Evolutionary conservation across 2,797 vertebrate genomes (phyloP), one percentile per base, ranked within the genome.

Genomic region (Premnoplex brunnescens): DNA sequence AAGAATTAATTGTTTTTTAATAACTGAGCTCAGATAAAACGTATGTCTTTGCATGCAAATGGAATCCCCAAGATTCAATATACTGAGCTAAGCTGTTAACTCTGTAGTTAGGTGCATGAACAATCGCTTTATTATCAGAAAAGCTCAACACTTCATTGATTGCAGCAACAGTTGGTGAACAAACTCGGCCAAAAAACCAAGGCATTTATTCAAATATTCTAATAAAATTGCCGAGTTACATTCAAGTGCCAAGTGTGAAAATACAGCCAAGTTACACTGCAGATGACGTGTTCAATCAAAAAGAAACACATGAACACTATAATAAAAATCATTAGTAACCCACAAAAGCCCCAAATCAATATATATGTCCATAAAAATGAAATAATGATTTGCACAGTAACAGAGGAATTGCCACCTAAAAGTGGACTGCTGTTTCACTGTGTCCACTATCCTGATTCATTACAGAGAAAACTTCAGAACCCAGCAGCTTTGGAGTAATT

Each of bases 181-280:
- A 41, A 89, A 58, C 28, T 83, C 16, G 1, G 80, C 46, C 60
- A 71, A 87, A 93, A 51, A 81, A 23, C 1, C 51, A 91, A 91
- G 48, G 46, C 32, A 85, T 72, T 93, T 96, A 88, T 88, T 96
- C 34, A 89, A 95, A 92, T 91, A 89, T 75, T 85, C 88, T 73
- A 88, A 88, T 86, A 94, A 91, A 96, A 89, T 39, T 22, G 15
- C 55, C 56, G 56, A 64, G 43, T 69, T 80, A 73, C 12, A 81
- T 82, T 81, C 49, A 89, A 92, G 60, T 60, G 89, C 84, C 88
- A 96, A 92, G 79, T 7, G 1, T 54, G 63, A 91, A 94, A 92
- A 93, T 39, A 69, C 49, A 91, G 95, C 87, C 87, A 96, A 96
- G 59, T 75, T 88, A 92, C 24, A 52, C 44, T 36, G 66, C 59